Base-by-base conservation (phyloP, 2,113 vertebrate species). In the Stigmatopora nigra region DNA sequence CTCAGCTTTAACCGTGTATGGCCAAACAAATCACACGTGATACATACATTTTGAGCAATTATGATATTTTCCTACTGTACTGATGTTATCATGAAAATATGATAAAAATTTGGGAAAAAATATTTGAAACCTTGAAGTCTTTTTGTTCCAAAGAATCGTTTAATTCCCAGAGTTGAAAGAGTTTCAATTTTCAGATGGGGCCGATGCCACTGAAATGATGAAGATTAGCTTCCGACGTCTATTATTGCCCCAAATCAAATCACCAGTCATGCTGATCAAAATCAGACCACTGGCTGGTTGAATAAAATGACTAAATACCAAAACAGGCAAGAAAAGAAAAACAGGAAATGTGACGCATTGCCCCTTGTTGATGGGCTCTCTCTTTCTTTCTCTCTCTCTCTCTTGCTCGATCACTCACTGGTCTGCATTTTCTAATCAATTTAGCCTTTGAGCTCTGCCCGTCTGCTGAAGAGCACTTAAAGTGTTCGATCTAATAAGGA, bases 401-500 rank as follows among this genome's bases (percentile, higher is more conserved):
- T 1, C 38, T 41, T 7, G 9, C 38, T 41, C 38, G 0, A 4
- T 41, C 69, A 63, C 74, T 82, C 59, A 69, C 44, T 31, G 53
- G 12, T 12, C 53, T 77, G 68, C 48, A 52, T 1, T 45, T 47
- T 19, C 12, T 67, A 86, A 88, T 81, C 52, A 3, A 74, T 87
- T 87, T 77, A 78, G 56, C 49, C n/a, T 71, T 52, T 38, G 58
- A 46, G 71, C 31, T 49, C 68, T 51, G 61, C 35, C 74, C 41
- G 68, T 69, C 70, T 70, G 67, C 68, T 63, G 57, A 77, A 69
- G 62, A 61, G 69, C 77, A 80, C 79, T 86, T 77, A 76, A 61
- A 61, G 11, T 31, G 41, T 22, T 61, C 13, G 12, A 61, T 61
- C 41, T 61, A 61, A 61, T 61, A 45, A 38, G 13, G 59, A 44